A percentile compares a stretch with the other conserved stretches of the same genome.
phyloP scores from a whole-genome alignment of 2,888 invertebrate genomes.

The Synanthedon myopaeformis region DNA sequence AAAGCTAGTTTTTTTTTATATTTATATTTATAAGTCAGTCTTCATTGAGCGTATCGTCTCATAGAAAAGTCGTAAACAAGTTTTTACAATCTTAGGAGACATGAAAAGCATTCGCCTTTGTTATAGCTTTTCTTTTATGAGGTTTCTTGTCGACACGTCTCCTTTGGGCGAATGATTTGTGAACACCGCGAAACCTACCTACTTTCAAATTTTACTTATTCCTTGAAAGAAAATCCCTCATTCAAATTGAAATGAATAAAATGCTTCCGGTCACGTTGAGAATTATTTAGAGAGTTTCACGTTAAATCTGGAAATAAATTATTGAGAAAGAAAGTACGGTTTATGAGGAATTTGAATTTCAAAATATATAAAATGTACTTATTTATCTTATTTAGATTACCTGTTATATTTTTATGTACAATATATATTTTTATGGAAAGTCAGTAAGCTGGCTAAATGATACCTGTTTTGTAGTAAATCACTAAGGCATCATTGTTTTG shows the following conservation, averaged over 20 bases:
- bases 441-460: too few species aligned
- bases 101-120: slow-evolving; percentile 1
- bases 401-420: too few species aligned
- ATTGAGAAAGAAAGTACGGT: background rate
- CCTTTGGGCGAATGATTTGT: slow-evolving; percentile 14
- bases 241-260: slow-evolving; percentile 9
- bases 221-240: slow-evolving; percentile 6
- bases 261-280: slow-evolving; percentile 17
- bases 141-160: slow-evolving; percentile 2
- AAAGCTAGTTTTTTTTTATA: slow-evolving; percentile 1
- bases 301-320: background rate
- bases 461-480: too few species aligned
- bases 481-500: too few species aligned
- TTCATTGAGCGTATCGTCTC: slow-evolving; percentile 6
- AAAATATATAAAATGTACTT: background rate
- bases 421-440: too few species aligned
- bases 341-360: background rate
- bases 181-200: slow-evolving; percentile 11
- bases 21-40: slow-evolving; percentile 6
- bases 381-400: background rate
- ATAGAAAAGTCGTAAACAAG: slow-evolving; percentile 18
- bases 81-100: slow-evolving; percentile 18
- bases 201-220: slow-evolving; percentile 6
- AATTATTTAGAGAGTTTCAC: slow-evolving; percentile 11
- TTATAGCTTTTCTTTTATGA: slow-evolving; percentile 8